A percentile compares a stretch with the other conserved stretches of the same genome.
Conservation (phyloP, 1,140 invertebrate species). For the Eufriesea mexicana region DNA sequence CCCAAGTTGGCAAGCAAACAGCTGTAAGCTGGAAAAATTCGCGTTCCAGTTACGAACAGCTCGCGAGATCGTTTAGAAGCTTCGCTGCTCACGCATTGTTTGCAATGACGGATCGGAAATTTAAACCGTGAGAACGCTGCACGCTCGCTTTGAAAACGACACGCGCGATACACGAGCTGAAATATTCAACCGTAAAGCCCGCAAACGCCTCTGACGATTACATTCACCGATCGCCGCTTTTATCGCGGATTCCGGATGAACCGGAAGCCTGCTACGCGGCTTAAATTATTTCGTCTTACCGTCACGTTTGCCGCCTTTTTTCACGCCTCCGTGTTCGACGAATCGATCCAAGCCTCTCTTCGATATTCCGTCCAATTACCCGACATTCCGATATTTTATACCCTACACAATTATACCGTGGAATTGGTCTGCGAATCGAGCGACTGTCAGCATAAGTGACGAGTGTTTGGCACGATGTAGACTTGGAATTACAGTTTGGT, state of each 20-base stretch:
- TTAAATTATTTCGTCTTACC: neutral
- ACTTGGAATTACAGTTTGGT: too few species aligned
- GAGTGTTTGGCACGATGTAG: too few species aligned
- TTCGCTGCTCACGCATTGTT: conserved; percentile 58
- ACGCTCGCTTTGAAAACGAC: conserved; percentile 41
- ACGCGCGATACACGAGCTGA: conserved; percentile 24
- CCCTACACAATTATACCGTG: neutral
- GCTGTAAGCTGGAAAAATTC: conserved; percentile 50
- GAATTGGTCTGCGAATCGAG: neutral
- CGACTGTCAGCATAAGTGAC: too few species aligned
- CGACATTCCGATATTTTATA: neutral
- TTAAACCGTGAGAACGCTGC: conserved; percentile 45
- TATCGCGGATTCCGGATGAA: conserved; percentile 22
- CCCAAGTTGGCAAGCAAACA: conserved; percentile 30
- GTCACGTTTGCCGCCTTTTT: neutral
- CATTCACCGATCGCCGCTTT: conserved; percentile 46
- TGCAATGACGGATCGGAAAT: conserved; percentile 42
- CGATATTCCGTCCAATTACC: neutral
- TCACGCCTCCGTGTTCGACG: neutral
- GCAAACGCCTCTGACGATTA: conserved; percentile 43
- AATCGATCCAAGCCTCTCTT: neutral
- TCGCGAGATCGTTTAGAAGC: conserved; percentile 35
- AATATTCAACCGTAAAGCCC: conserved; percentile 28
- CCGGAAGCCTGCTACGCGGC: neutral
- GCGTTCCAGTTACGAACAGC: conserved; percentile 35